phyloP scores from a whole-genome alignment of 2,888 invertebrate genomes.

The Sycophila texana region DNA sequence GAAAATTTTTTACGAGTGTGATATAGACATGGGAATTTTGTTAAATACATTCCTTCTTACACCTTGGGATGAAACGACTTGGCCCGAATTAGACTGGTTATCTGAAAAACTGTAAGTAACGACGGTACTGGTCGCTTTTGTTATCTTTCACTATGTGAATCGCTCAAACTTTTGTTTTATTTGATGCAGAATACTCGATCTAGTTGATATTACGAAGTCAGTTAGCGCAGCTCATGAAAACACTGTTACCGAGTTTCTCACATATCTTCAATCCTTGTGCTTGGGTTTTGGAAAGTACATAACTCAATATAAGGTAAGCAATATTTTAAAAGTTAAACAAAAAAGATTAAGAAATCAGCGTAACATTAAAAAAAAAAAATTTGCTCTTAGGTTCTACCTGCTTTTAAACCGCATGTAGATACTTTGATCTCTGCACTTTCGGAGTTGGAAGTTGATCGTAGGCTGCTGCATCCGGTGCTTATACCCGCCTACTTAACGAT shows the following conservation, averaged over 20 bases:
- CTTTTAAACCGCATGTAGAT: slow-evolving; percentile 79
- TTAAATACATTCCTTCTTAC: slow-evolving; percentile 77
- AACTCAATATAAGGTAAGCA: slow-evolving; percentile 75
- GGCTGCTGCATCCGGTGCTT: slow-evolving; percentile 78
- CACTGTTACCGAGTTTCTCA: slow-evolving; percentile 77
- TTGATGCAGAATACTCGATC: slow-evolving; percentile 78
- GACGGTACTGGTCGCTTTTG: neutral
- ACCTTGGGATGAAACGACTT: slow-evolving; percentile 77
- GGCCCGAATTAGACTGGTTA: slow-evolving; percentile 85
- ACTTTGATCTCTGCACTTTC: slow-evolving; percentile 81
- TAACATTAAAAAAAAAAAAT: neutral
- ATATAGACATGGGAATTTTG: slow-evolving; percentile 79
- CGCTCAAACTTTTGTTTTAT: neutral
- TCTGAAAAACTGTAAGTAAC: slow-evolving; percentile 80
- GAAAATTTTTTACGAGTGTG: slow-evolving; percentile 80
- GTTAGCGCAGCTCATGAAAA: slow-evolving; percentile 78
- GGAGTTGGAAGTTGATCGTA: slow-evolving; percentile 76
- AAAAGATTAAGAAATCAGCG: neutral
- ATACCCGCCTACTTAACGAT: slow-evolving; percentile 81
- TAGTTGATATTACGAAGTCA: slow-evolving; percentile 78
- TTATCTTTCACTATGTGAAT: too few relatives aligned
- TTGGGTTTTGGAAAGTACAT: slow-evolving; percentile 83
- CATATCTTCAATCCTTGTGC: slow-evolving; percentile 79
- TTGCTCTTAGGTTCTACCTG: slow-evolving; percentile 76
- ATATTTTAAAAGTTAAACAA: neutral